Conservation (phyloP, 1,140 invertebrate genomes). For the Drosophila insularis region DNA sequence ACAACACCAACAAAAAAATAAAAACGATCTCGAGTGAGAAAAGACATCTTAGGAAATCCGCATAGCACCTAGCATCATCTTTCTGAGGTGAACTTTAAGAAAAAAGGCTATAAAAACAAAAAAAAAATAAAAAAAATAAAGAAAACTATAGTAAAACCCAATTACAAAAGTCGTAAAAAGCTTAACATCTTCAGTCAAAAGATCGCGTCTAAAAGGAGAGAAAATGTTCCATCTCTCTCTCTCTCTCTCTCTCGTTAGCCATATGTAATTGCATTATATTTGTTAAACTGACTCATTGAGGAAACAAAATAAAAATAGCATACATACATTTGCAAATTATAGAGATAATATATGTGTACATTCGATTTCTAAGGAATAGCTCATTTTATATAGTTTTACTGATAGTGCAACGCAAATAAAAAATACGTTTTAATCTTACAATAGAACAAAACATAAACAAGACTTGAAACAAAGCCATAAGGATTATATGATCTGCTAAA, state of each 20-base stretch:
- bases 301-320: neutral
- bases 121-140: slow-evolving; percentile 46
- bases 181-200: slow-evolving; percentile 46
- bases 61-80: neutral
- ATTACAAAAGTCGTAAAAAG: slow-evolving; percentile 70
- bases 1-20: neutral
- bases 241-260: neutral
- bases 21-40: slow-evolving; percentile 21
- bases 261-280: slow-evolving; percentile 19
- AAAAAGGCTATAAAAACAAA: slow-evolving; percentile 35
- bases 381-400: neutral
- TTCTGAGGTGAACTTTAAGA: slow-evolving; percentile 24
- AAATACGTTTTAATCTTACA: neutral
- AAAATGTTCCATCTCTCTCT: slow-evolving; percentile 1
- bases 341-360: neutral
- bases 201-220: slow-evolving; percentile 49
- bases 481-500: neutral
- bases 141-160: slow-evolving; percentile 53
- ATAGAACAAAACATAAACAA: slow-evolving; percentile 8
- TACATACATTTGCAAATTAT: neutral
- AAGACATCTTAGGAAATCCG: slow-evolving; percentile 21
- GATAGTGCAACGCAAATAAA: neutral
- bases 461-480: neutral
- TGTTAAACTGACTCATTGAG: slow-evolving; percentile 29
- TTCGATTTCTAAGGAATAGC: neutral